These are phyloP conservation scores for Tetheella fluctuosa DNA, from an alignment of 2,888 invertebrate genomes.

Conservation along the genomic window DNA sequence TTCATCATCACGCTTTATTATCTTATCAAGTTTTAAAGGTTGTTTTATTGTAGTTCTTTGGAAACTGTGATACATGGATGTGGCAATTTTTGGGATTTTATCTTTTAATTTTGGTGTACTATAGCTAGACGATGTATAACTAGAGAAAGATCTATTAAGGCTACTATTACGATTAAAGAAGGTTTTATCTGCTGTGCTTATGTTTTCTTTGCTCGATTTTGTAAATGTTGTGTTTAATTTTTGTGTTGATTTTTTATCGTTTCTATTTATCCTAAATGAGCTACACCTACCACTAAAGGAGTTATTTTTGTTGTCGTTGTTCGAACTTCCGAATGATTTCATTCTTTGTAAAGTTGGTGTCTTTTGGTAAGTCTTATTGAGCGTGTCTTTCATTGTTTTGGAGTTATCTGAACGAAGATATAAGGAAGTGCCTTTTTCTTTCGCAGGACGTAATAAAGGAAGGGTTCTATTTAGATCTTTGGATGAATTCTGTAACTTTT, in stretches of 20 bases:
- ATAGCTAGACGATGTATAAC: conserved; percentile 72
- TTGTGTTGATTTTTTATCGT: conserved; percentile 73
- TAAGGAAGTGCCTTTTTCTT: conserved; percentile 65
- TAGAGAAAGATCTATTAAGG: conserved; percentile 76
- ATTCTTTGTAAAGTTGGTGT: conserved; percentile 78
- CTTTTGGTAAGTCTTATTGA: conserved; percentile 82
- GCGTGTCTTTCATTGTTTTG: conserved; percentile 79
- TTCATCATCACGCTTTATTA: conserved; percentile 68
- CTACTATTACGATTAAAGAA: conserved; percentile 70
- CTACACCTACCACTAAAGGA: conserved; percentile 74
- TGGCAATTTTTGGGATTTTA: conserved; percentile 78
- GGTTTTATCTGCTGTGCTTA: conserved; percentile 66
- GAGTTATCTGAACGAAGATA: conserved; percentile 65
- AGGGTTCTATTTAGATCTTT: conserved; percentile 76
- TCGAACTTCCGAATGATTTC: conserved; percentile 78
- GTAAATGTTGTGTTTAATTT: conserved; percentile 78
- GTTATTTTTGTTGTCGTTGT: conserved; percentile 63
- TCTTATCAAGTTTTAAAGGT: conserved; percentile 76
- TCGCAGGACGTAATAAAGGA: conserved; percentile 68
- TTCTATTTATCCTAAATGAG: conserved; percentile 76
- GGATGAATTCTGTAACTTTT: conserved; percentile 68
- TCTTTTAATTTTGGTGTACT: conserved; percentile 78
- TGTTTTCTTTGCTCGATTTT: conserved; percentile 79
- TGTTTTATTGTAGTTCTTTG: conserved; percentile 74
- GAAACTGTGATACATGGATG: conserved; percentile 79